Base-by-base conservation (phyloP, 2,888 invertebrate genomes). In the Tetragnatha montana region DNA sequence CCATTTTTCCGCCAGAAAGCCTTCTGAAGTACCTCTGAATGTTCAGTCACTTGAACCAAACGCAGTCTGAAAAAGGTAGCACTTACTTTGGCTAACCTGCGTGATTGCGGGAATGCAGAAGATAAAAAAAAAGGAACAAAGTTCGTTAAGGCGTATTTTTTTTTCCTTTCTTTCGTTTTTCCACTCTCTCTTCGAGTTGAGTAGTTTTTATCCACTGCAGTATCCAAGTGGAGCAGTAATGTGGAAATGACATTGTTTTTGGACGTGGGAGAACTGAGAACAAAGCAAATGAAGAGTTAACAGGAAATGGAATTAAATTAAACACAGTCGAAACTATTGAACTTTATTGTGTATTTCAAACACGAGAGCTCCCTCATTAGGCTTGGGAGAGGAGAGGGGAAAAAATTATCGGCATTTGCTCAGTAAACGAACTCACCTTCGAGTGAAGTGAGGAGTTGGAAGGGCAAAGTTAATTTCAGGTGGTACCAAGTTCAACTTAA, bases 241-340 rank as follows among this genome's bases (percentile, higher is more conserved):
- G 81, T 75, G 81, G 87, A 87, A 87, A 87, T 87, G 81, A 81
- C 87, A 81, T 87, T 87, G 87, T 87, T 81, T 80, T 80, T 81
- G 69, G 47, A 71, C 75, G 50, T 79, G 79, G 69, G 74, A 80
- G 73, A 47, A 35, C 69, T 22, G 47, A 74, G 81, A 70, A 73
- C 75, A 81, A 68, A 87, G 81, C 71, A 81, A 87, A 75, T 81
- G 81, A 87, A 81, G 87, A 87, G 81, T 87, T 85, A 85, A 79
- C 78, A 71, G 85, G 74, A 87, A 87, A 81, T 81, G 81, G 70
- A 75, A 87, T 87, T 87, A 74, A 87, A 87, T 87, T 81, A 87
- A 87, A 87, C 75, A 69, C 75, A 68, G 75, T 75, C 68, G 69
- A 87, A 81, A 75, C 50, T 87, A 81, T 81, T 35, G 87, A 81